Evolutionary conservation across 2,888 invertebrate species (phyloP).

Genomic region (Nomada fucata): DNA sequence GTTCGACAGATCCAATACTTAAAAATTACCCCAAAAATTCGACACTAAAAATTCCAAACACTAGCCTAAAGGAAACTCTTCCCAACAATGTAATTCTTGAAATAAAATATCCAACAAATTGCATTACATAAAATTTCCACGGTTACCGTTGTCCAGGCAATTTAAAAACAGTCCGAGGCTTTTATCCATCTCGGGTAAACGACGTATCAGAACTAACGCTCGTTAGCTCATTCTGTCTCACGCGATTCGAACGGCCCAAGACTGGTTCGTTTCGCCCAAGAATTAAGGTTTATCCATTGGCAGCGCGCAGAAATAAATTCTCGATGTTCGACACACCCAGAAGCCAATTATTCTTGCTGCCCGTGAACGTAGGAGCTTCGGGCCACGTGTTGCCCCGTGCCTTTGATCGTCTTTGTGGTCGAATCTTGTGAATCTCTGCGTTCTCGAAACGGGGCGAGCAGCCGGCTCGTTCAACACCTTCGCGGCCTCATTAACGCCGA

Average conservation of each 20-base stretch:
- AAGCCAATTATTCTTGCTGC: constrained; percentile 67
- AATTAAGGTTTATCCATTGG: constrained; percentile 70
- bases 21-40: no score
- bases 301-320: constrained; percentile 60
- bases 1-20: no score
- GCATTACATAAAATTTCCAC: background rate
- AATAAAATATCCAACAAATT: background rate
- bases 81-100: background rate
- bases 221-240: constrained; percentile 56
- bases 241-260: constrained; percentile 41
- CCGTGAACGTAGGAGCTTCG: constrained; percentile 50
- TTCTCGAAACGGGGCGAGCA: constrained; percentile 43
- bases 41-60: no score
- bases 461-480: constrained; percentile 78
- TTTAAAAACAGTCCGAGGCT: background rate
- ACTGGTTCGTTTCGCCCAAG: constrained; percentile 58
- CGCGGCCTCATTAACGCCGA: constrained; percentile 81
- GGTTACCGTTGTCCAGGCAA: background rate
- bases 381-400: background rate
- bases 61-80: background rate
- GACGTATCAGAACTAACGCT: constrained; percentile 40
- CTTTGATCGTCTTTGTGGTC: constrained; percentile 5
- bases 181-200: constrained; percentile 27
- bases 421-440: constrained; percentile 19
- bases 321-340: constrained; percentile 47